Conservation (phyloP, 2,888 invertebrate genomes). For the Sinhomidia bicolor region DNA sequence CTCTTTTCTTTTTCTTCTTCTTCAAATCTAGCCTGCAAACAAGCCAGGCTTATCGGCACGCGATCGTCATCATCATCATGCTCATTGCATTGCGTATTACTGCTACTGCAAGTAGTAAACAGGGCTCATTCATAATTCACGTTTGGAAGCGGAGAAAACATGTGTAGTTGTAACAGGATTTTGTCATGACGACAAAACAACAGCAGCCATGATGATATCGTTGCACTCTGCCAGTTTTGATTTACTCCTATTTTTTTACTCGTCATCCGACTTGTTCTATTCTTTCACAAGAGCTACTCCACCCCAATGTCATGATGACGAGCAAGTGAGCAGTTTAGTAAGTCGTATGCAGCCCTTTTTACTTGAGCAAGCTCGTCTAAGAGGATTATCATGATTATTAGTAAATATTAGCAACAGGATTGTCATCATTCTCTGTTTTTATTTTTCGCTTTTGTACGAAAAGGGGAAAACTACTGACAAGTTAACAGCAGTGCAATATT, state of each 20-base stretch:
- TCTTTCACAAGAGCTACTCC: background rate
- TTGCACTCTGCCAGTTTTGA: background rate
- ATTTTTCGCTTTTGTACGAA: too few species aligned
- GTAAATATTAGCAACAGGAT: too few species aligned
- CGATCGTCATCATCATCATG: background rate
- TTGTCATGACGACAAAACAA: background rate
- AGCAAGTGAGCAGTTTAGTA: background rate
- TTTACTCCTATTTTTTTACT: background rate
- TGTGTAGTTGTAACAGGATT: background rate
- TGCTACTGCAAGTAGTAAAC: background rate
- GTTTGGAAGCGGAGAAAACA: background rate
- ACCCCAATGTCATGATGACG: background rate
- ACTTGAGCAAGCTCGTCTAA: background rate
- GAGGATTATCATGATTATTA: background rate
- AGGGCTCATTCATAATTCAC: slow-evolving; percentile 50
- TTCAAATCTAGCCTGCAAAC: background rate
- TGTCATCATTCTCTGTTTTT: too few species aligned
- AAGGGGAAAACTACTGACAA: too few species aligned
- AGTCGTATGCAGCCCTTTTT: too few species aligned
- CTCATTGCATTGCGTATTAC: background rate
- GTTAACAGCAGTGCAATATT: too few species aligned
- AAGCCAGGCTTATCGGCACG: background rate
- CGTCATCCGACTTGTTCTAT: background rate
- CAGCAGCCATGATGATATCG: background rate
- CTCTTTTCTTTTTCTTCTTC: background rate